Conservation (phyloP, 2,113 vertebrate genomes). For the Colaptes auratus region DNA sequence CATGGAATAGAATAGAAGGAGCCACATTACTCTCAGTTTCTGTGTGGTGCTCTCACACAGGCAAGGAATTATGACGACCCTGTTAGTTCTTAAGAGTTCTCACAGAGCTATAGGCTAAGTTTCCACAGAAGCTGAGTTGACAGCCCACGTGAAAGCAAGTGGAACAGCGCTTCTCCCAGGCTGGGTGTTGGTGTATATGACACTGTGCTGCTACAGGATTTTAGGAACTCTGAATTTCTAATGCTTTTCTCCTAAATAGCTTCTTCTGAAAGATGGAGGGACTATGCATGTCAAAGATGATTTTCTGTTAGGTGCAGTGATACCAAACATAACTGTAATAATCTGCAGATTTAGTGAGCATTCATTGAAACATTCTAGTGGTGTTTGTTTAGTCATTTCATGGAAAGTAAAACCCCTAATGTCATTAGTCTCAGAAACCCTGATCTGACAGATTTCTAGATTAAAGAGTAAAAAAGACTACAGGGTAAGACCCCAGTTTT, state of each 20-base stretch:
- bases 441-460: not conserved
- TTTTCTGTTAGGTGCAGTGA: not conserved
- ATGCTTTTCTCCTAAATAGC: not conserved
- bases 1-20: not conserved
- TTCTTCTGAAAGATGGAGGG: not conserved
- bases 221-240: not conserved
- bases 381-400: not conserved
- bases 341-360: not conserved
- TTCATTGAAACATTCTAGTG: not conserved
- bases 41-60: not conserved
- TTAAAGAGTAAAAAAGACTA: not conserved
- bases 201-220: not conserved
- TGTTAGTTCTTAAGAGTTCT: not conserved
- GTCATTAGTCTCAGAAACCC: not conserved
- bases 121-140: not conserved
- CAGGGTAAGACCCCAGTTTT: not conserved
- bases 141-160: not conserved
- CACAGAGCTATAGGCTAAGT: not conserved
- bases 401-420: not conserved
- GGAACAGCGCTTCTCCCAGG: not conserved
- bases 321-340: fast-evolving
- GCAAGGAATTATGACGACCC: not conserved
- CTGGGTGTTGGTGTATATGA: not conserved
- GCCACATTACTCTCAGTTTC: not conserved
- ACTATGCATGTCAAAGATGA: not conserved